phyloP scores from a whole-genome alignment of 2,113 vertebrate genomes.

The Chaetodon trifascialis region DNA sequence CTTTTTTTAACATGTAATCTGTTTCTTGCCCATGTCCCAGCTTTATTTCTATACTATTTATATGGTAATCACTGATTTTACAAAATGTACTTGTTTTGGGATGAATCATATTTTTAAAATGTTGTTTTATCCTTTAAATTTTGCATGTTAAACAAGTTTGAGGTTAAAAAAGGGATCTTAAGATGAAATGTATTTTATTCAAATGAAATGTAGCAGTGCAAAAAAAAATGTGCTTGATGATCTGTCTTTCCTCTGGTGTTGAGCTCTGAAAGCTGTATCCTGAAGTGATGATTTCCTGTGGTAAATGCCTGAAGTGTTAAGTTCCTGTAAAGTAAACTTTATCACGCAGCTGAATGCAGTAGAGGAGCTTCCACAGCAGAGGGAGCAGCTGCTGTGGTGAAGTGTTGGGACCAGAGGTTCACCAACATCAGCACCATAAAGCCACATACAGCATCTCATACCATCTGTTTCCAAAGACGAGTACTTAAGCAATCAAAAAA shows the following conservation, averaged over 20 bases:
- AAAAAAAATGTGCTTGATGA: too few relatives aligned
- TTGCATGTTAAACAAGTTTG: too few relatives aligned
- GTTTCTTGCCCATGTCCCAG: neutral
- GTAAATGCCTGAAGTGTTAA: neutral
- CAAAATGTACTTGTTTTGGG: neutral
- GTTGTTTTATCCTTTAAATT: neutral
- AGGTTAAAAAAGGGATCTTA: neutral
- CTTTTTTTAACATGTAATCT: neutral
- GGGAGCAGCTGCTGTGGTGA: conserved; percentile 56
- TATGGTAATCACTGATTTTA: neutral
- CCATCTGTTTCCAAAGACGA: neutral
- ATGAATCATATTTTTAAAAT: neutral
- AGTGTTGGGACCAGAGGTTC: neutral
- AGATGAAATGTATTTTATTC: neutral
- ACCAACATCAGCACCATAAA: conserved; percentile 3
- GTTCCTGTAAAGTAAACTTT: neutral
- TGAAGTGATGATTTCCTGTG: neutral
- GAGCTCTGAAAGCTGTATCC: neutral
- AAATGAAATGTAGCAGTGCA: neutral
- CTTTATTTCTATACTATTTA: neutral
- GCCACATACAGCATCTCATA: neutral
- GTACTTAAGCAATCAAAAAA: neutral
- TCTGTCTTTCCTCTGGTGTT: neutral
- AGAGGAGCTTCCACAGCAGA: conserved; percentile 37
- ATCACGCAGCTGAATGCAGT: conserved; percentile 36